phyloP scores from a whole-genome alignment of 2,113 vertebrate genomes.

The Phocoena sinus region DNA sequence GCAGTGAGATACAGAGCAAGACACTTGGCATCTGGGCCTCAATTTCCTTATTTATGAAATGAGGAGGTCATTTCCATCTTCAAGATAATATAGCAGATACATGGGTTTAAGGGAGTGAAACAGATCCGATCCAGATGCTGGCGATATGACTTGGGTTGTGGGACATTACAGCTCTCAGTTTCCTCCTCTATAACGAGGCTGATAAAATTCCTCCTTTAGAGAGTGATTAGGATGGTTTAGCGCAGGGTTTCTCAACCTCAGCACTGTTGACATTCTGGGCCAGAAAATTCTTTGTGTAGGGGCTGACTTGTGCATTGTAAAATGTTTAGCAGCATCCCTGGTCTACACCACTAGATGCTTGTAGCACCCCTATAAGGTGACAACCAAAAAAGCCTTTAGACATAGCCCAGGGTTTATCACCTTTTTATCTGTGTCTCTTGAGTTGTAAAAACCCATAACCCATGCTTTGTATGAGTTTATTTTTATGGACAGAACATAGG shows the following conservation, averaged over 20 bases:
- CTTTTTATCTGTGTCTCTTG: neutral
- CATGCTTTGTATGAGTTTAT: neutral
- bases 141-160: fast-evolving
- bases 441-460: neutral
- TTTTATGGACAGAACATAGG: neutral
- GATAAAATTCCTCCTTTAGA: fast-evolving
- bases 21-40: neutral
- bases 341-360: neutral
- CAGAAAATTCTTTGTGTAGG: neutral
- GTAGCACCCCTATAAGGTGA: neutral
- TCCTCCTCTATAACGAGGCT: neutral
- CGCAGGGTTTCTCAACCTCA: neutral
- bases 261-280: neutral
- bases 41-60: neutral
- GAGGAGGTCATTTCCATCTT: neutral
- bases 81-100: neutral
- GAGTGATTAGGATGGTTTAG: no score
- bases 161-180: fast-evolving
- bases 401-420: neutral
- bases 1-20: neutral
- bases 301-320: neutral
- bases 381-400: neutral
- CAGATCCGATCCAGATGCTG: neutral
- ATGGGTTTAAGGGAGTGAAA: neutral
- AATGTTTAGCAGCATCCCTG: neutral